These are phyloP conservation scores for Troglohyphantes excavatus DNA, from an alignment of 2,888 invertebrate species.

Conservation along the genomic window DNA sequence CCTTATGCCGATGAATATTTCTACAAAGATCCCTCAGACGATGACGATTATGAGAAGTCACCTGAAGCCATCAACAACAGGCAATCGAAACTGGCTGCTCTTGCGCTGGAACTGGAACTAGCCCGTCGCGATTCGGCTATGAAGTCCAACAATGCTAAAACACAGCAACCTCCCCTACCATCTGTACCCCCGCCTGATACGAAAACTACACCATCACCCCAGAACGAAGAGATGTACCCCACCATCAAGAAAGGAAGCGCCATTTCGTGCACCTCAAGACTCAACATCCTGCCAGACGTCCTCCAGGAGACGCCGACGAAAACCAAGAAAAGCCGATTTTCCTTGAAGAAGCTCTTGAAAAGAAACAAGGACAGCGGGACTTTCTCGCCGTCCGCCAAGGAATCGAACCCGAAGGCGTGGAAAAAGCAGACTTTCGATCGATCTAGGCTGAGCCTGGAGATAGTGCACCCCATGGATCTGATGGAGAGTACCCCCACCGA, in stretches of 20 bases:
- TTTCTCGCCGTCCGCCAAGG: constrained; percentile 35
- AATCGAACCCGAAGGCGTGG: constrained; percentile 75
- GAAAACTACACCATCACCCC: neutral
- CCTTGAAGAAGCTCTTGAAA: constrained; percentile 90
- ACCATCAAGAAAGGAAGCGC: constrained; percentile 53
- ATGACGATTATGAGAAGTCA: constrained; percentile 37
- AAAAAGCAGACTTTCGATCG: constrained; percentile 75
- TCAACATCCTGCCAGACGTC: constrained; percentile 57
- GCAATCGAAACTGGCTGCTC: constrained; percentile 71
- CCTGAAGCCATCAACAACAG: constrained; percentile 63
- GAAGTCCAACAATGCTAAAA: neutral
- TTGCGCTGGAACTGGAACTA: constrained; percentile 70
- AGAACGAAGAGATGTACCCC: constrained; percentile 14
- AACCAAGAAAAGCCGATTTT: constrained; percentile 87
- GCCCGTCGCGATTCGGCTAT: constrained; percentile 52
- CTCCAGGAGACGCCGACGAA: constrained; percentile 62
- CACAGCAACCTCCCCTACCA: neutral
- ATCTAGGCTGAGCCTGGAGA: constrained; percentile 90
- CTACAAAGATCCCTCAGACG: constrained; percentile 18
- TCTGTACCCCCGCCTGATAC: neutral
- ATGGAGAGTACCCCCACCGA: constrained; percentile 57
- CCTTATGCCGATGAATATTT: neutral
- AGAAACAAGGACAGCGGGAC: constrained; percentile 74
- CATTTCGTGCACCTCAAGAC: constrained; percentile 49
- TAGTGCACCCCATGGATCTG: constrained; percentile 93